These are phyloP conservation scores for Cottus gobio DNA, from an alignment of 2,113 vertebrate species.

Conservation along the genomic window DNA sequence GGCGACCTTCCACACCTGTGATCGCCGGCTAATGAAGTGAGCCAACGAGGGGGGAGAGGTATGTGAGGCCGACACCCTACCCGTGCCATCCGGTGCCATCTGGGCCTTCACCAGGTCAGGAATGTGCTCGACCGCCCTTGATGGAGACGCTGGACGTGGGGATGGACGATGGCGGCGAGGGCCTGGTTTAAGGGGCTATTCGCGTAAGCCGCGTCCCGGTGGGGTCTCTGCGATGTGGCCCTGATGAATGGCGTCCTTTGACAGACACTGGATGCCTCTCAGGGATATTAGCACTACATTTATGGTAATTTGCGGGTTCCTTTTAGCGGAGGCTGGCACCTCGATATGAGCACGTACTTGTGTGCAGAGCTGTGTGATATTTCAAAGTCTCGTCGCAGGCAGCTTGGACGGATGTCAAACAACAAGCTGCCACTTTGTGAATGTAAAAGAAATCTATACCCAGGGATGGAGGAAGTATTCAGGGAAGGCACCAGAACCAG, in stretches of 20 bases:
- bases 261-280: conserved; percentile 31
- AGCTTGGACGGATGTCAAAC: background rate
- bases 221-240: conserved; percentile 15
- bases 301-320: conserved; percentile 25
- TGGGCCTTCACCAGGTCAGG: conserved; percentile 42
- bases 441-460: background rate
- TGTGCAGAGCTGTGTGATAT: conserved; percentile 6
- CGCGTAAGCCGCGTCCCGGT: conserved; percentile 29
- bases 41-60: conserved; percentile 17
- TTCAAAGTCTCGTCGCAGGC: background rate
- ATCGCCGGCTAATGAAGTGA: conserved; percentile 43
- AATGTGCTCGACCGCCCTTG: conserved; percentile 41
- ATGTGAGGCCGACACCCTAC: conserved; percentile 18
- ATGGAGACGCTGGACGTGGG: conserved; percentile 29
- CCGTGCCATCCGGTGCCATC: conserved; percentile 47
- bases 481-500: background rate
- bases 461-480: background rate
- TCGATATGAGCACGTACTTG: background rate
- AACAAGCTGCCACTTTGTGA: background rate
- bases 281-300: conserved; percentile 41
- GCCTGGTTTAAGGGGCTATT: conserved; percentile 43
- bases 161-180: conserved; percentile 12
- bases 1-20: conserved; percentile 49
- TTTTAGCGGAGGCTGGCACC: conserved; percentile 19
- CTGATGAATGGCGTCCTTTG: conserved; percentile 60